A percentile compares a stretch with the other conserved stretches of the same genome.
phyloP scores from a whole-genome alignment of 1,140 invertebrate genomes.

The Tetragonula clypearis region DNA sequence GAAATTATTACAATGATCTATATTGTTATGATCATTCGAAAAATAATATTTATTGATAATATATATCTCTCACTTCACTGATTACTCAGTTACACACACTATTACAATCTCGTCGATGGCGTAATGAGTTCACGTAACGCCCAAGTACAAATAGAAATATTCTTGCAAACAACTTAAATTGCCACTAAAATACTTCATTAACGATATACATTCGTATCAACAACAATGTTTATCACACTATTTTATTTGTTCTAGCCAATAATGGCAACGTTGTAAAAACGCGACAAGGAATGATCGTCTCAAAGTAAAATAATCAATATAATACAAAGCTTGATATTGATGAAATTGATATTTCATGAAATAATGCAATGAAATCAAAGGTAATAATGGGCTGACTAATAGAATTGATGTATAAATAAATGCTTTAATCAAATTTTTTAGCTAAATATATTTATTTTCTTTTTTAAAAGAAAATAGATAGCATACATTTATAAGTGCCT shows the following conservation, averaged over 20 bases:
- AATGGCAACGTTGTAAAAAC: neutral
- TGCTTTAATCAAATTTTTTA: constrained; percentile 1
- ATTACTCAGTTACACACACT: constrained; percentile 1
- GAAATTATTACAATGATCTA: neutral
- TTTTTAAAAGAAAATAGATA: neutral
- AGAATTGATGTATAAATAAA: constrained; percentile 9
- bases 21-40: neutral
- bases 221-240: constrained; percentile 7
- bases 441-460: constrained; percentile 50
- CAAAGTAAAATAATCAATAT: neutral
- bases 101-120: constrained; percentile 10
- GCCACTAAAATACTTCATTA: constrained; percentile 4
- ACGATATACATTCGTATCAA: neutral
- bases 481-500: neutral
- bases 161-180: constrained; percentile 42
- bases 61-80: neutral
- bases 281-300: neutral
- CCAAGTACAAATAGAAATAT: constrained; percentile 32
- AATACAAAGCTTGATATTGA: neutral
- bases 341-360: neutral
- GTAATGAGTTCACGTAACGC: constrained; percentile 15
- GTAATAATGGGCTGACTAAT: neutral
- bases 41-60: constrained; percentile 38
- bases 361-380: neutral
- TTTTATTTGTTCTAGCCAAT: neutral